phyloP scores from a whole-genome alignment of 1,140 invertebrate species.

The Drosophila serrata region DNA sequence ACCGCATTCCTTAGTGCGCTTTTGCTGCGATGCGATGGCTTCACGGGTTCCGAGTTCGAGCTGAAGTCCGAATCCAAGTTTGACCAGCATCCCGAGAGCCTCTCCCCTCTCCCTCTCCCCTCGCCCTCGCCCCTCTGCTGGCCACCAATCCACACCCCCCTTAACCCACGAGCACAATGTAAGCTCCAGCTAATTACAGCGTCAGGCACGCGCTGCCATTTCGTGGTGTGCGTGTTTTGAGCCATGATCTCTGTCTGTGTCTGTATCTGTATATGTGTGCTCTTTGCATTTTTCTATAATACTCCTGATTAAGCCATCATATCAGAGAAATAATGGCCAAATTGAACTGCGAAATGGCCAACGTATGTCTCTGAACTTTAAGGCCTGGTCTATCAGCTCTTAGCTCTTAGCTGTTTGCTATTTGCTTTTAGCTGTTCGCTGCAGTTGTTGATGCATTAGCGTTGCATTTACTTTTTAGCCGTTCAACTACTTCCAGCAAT shows the following conservation, averaged over 20 bases:
- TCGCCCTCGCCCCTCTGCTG: no score
- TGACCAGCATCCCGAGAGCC: slow-evolving; percentile 63
- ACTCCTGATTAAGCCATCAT: slow-evolving; percentile 76
- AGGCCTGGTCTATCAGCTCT: slow-evolving; percentile 22
- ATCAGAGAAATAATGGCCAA: slow-evolving; percentile 32
- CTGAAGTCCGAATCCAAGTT: slow-evolving; percentile 29
- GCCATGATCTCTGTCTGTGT: not conserved
- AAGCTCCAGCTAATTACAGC: slow-evolving; percentile 74
- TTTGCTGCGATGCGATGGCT: slow-evolving; percentile 37
- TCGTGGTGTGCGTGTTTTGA: slow-evolving; percentile 7
- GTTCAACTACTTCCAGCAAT: slow-evolving; percentile 43
- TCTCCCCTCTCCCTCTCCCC: not conserved
- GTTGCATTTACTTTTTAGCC: slow-evolving; percentile 62
- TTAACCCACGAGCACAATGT: not conserved
- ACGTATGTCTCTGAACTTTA: slow-evolving; percentile 66
- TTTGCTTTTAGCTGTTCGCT: slow-evolving; percentile 19
- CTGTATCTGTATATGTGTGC: slow-evolving; percentile 26
- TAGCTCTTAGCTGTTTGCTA: slow-evolving; percentile 23
- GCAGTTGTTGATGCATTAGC: slow-evolving; percentile 48
- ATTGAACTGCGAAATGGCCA: slow-evolving; percentile 54
- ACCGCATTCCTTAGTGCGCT: slow-evolving; percentile 81
- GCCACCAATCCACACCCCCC: not conserved
- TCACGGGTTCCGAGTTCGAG: slow-evolving; percentile 21
- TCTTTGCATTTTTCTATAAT: slow-evolving; percentile 77
- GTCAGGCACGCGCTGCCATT: slow-evolving; percentile 71